A percentile compares a stretch with the other conserved stretches of the same genome.
phyloP scores from a whole-genome alignment of 2,888 invertebrate genomes.

The Apocheima hispidaria region DNA sequence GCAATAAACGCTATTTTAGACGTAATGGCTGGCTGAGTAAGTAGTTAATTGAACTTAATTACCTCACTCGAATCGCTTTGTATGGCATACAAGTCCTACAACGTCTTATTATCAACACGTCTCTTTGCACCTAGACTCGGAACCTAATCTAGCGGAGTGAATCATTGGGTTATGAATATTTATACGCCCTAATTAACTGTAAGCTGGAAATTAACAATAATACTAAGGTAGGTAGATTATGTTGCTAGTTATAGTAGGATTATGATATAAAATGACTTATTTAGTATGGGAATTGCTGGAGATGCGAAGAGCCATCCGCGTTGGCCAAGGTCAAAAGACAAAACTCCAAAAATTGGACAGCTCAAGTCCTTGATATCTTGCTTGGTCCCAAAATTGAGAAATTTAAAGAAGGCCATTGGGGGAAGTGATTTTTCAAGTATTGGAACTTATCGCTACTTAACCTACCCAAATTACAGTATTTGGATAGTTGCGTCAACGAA shows the following conservation, averaged over 20 bases:
- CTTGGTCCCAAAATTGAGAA: too few relatives aligned
- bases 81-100: conserved; percentile 20
- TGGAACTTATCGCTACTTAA: too few relatives aligned
- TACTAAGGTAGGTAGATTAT: background rate
- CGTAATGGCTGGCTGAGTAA: conserved; percentile 33
- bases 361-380: too few relatives aligned
- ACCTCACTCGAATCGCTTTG: conserved; percentile 34
- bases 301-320: background rate
- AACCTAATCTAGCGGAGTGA: conserved; percentile 22
- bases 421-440: too few relatives aligned
- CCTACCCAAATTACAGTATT: background rate
- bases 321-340: too few relatives aligned
- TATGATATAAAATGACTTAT: background rate
- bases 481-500: background rate
- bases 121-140: conserved; percentile 20
- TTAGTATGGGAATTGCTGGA: background rate
- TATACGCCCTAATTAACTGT: conserved; percentile 10
- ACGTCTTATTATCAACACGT: conserved; percentile 28
- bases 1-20: conserved; percentile 38
- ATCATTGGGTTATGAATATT: conserved; percentile 12
- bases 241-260: background rate
- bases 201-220: background rate
- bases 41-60: conserved; percentile 42
- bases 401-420: too few relatives aligned
- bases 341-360: too few relatives aligned